These are phyloP conservation scores for Chaetogeoica ovagalla DNA, from an alignment of 2,888 invertebrate genomes.

Conservation along the genomic window DNA sequence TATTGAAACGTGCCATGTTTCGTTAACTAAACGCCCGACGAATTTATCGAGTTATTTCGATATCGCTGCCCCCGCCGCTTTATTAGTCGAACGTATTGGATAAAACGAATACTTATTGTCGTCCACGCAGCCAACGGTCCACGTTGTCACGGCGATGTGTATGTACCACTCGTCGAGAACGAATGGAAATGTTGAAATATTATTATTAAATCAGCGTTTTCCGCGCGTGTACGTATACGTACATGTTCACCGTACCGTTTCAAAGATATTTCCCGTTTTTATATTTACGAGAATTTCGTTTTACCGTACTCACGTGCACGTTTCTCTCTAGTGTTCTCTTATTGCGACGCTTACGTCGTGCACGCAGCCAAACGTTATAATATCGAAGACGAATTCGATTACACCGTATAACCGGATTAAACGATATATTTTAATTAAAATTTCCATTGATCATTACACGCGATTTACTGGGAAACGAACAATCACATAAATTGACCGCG, in stretches of 20 bases:
- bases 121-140: neutral
- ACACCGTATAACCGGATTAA: too few relatives aligned
- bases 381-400: neutral
- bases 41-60: constrained; percentile 1
- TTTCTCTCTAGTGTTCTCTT: neutral
- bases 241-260: neutral
- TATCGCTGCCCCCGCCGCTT: too few relatives aligned
- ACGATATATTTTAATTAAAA: too few relatives aligned
- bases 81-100: neutral
- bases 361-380: neutral
- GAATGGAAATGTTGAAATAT: neutral
- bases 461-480: too few relatives aligned
- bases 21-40: neutral
- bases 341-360: neutral
- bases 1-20: neutral
- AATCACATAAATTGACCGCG: too few relatives aligned
- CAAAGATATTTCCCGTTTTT: neutral
- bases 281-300: too few relatives aligned
- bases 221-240: too few relatives aligned
- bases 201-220: neutral
- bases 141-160: too few relatives aligned
- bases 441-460: too few relatives aligned
- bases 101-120: neutral
- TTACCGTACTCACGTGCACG: too few relatives aligned
- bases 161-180: too few relatives aligned